Evolutionary conservation across 2,113 vertebrate genomes (phyloP).

Genomic region (Balaenoptera acutorostrata): DNA sequence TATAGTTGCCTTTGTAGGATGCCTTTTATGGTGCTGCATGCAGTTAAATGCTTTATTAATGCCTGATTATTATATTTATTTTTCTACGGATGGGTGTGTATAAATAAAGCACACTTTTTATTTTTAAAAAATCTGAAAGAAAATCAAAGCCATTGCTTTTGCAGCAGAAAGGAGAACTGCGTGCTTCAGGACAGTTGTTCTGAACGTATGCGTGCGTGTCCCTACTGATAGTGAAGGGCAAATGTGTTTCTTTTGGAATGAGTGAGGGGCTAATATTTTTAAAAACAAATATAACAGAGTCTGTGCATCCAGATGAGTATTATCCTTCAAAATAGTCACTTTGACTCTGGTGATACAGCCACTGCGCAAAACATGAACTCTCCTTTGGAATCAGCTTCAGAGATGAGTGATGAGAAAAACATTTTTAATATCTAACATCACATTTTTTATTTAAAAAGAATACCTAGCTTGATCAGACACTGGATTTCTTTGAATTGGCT

Average conservation of each 20-base stretch:
- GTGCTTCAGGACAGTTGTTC: not conserved
- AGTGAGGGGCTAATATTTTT: not conserved
- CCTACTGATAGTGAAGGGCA: conserved; percentile 15
- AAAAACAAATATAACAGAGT: not conserved
- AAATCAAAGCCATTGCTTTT: conserved; percentile 31
- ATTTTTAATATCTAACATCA: not conserved
- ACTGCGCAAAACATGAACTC: conserved; percentile 37
- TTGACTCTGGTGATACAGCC: not conserved
- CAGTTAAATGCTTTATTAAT: conserved; percentile 49
- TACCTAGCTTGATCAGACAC: not conserved
- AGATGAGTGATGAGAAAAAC: not conserved
- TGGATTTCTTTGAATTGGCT: conserved; percentile 12
- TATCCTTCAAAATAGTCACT: conserved; percentile 55
- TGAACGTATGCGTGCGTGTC: not conserved
- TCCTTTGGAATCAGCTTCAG: not conserved
- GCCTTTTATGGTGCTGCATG: conserved; percentile 43
- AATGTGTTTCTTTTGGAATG: conserved; percentile 5
- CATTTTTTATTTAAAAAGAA: conserved; percentile 12
- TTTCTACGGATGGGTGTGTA: not conserved
- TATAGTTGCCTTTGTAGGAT: conserved; percentile 48
- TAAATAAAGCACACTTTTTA: conserved; percentile 13
- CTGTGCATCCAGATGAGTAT: conserved; percentile 7
- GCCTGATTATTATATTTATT: not conserved
- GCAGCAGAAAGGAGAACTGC: conserved; percentile 38
- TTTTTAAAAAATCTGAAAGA: not conserved